Evolutionary conservation across 2,888 invertebrate genomes (phyloP).

Genomic region (Orthosia cruda): DNA sequence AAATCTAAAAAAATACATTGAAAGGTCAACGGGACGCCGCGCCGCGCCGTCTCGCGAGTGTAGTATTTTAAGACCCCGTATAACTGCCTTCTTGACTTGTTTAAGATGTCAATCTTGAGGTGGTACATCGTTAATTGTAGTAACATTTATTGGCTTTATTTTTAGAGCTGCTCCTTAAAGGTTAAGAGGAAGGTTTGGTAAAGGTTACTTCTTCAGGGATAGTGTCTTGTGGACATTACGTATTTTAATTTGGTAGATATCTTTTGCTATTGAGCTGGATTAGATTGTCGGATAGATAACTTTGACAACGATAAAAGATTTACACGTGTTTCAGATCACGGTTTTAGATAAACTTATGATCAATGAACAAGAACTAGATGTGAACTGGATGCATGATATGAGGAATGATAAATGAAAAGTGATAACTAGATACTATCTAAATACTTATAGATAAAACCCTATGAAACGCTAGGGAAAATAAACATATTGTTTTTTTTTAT

Average conservation of each 20-base stretch:
- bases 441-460: background rate
- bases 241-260: background rate
- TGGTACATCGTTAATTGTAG: slow-evolving; percentile 5
- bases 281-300: background rate
- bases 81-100: slow-evolving; percentile 19
- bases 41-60: slow-evolving; percentile 73
- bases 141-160: slow-evolving; percentile 22
- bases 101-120: slow-evolving; percentile 21
- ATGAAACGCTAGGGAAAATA: background rate
- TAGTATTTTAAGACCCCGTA: slow-evolving; percentile 55
- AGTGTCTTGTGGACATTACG: background rate
- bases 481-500: too few species aligned
- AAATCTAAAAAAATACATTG: slow-evolving; percentile 63
- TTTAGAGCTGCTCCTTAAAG: slow-evolving; percentile 29
- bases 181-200: slow-evolving; percentile 22
- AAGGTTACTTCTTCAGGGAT: slow-evolving; percentile 2
- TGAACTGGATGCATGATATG: slow-evolving; percentile 1
- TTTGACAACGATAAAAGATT: slow-evolving; percentile 1
- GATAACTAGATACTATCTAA: background rate
- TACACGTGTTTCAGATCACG: background rate
- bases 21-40: slow-evolving; percentile 75
- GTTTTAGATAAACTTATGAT: slow-evolving; percentile 27
- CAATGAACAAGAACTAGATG: background rate
- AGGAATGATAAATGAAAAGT: background rate
- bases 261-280: background rate